Evolutionary conservation across 2,113 vertebrate species (phyloP).

Genomic region (Dasypus novemcinctus): DNA sequence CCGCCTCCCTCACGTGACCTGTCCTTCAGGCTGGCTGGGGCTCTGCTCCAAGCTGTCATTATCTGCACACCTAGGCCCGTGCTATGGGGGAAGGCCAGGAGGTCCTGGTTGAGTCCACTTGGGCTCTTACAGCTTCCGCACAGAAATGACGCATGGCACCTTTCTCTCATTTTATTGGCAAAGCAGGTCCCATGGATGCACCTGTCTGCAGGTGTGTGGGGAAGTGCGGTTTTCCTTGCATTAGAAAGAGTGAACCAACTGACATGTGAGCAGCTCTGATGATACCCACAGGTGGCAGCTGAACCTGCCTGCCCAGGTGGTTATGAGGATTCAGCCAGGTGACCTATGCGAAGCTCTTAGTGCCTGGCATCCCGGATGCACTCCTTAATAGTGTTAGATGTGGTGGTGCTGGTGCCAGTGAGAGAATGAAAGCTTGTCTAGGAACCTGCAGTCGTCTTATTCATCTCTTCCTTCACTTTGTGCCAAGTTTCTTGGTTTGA

Average conservation of each 20-base stretch:
- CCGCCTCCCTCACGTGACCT: neutral
- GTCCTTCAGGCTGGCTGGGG: neutral
- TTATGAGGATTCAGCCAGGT: neutral
- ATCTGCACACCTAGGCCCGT: neutral
- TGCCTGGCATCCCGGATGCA: neutral
- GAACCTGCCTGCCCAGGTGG: neutral
- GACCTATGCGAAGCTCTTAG: neutral
- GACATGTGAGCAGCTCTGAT: neutral
- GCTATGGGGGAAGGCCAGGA: neutral
- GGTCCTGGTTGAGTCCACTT: neutral
- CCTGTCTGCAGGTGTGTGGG: neutral
- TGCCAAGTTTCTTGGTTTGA: neutral
- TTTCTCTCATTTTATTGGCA: neutral
- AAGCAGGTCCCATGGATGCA: neutral
- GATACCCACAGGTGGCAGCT: neutral
- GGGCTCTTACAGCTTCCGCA: neutral
- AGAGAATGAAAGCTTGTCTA: neutral
- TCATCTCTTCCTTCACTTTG: too few relatives aligned
- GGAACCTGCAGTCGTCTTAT: neutral
- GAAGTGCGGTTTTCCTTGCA: neutral
- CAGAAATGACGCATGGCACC: too few relatives aligned
- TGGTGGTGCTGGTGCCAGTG: neutral
- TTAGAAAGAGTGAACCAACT: neutral
- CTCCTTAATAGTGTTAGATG: neutral
- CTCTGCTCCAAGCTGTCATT: neutral